Evolutionary conservation across 2,797 vertebrate species (phyloP).

Genomic region (Malurus splendens): DNA sequence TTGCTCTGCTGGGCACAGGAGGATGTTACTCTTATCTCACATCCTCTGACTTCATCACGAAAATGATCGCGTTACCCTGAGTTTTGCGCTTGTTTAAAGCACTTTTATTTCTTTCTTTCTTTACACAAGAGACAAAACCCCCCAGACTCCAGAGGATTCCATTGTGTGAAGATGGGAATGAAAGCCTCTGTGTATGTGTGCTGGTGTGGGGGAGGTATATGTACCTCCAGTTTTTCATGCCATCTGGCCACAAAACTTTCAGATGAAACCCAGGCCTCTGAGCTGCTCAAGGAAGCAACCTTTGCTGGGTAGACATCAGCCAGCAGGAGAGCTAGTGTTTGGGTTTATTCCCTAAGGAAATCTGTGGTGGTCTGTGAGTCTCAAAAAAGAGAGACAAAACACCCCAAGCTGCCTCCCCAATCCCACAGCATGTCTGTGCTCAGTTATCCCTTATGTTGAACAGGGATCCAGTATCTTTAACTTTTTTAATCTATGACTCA

Average conservation of each 20-base stretch:
- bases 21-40: not conserved
- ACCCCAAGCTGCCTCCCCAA: not conserved
- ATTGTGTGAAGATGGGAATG: not conserved
- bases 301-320: not conserved
- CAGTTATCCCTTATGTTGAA: not conserved
- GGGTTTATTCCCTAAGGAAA: not conserved
- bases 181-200: not conserved
- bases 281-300: not conserved
- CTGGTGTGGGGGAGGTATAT: fast-evolving
- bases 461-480: not conserved
- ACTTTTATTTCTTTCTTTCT: conserved; percentile 8
- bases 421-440: not conserved
- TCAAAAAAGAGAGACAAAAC: not conserved
- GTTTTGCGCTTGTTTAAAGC: not conserved
- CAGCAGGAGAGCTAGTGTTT: not conserved
- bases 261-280: not conserved
- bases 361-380: not conserved
- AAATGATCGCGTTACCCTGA: not conserved
- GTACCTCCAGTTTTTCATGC: not conserved
- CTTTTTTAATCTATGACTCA: not conserved
- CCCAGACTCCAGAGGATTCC: not conserved
- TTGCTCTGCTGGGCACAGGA: not conserved
- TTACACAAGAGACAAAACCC: not conserved
- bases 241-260: not conserved
- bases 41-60: not conserved